Evolutionary conservation across 2,113 vertebrate genomes (phyloP), one percentile per base, ranked within the genome.

Genomic region (Seriola aureovittata): DNA sequence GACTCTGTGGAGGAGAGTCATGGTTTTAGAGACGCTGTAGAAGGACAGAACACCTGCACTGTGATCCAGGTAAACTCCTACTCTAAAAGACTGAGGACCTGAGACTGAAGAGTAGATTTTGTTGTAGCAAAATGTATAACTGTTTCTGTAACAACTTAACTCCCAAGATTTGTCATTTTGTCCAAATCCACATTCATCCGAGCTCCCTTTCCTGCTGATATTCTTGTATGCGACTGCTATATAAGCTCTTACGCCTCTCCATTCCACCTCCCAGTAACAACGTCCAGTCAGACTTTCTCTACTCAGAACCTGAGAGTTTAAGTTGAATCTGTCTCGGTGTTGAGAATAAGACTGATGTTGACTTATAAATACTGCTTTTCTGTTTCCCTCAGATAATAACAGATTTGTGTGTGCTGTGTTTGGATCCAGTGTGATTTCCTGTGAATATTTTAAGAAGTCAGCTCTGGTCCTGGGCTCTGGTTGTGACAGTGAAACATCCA

Each of bases 331-430:
- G 44, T 68, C 65, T 16, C 71, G 29, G 23, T 80, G 71, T 40
- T 2, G 0, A n/a, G 64, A 2, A 48, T 78, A 78, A 2, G 12
- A n/a, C 6, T 71, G 23, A 4, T 48, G 75, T 4, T 6, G 1
- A 38, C 38, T 38, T 6, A 38, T 38, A 0, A 5, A 38, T 6
- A 6, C 8, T 38, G 25, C 82, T 63, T 48, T 70, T 58, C 29
- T 48, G 57, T 75, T 44, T 2, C 21, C 32, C 21, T 85, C 50
- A 32, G 76, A 85, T 17, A 80, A 17, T n/a, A 10, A 54, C 57
- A 85, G 58, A 25, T 5, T 3, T n/a, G 16, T 8, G 38, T 67
- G 1, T n/a, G 25, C 60, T 13, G 81, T 78, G 50, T 78, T 29
- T 29, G 29, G 29, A 29, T 29, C 29, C 29, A 29, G 29, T 29